Evolutionary conservation across 2,888 invertebrate genomes (phyloP), one percentile per base, ranked within the genome.

Genomic region (Galerucella calmariensis): DNA sequence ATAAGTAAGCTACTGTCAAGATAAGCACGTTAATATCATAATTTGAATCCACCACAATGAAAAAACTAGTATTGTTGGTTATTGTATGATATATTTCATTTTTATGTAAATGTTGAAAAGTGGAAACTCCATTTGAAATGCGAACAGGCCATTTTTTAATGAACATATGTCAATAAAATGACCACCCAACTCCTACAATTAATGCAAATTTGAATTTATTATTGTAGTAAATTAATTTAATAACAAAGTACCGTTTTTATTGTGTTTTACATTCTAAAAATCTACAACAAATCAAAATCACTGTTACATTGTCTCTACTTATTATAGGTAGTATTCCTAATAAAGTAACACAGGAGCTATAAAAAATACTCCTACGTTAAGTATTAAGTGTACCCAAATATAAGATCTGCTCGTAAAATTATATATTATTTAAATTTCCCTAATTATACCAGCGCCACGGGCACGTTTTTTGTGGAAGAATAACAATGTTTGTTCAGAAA

Each of bases 161-260:
- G 27, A 27, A 27, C 27, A 27, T 27, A 27, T 27, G 4, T 4
- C 27, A 27, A 27, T 27, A 27, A 27, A 27, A 27, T 27, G 27
- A 27, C 35, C 35, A 35, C 35, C 27, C 27, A 27, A 46, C 11
- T 46, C 46, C 46, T 46, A 46, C 11, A 46, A 46, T 12, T 46
- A 12, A 46, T 46, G 10, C 4, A 11, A 46, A 46, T 46, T 46
- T 12, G 12, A 46, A 46, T 46, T 46, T 12, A 46, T 46, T 46
- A 12, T 46, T 12, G 10, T 35, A 35, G 35, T 35, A 35, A 35
- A 3, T 6, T 35, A 35, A 0, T 35, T 35, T 5, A 35, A 35
- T 51, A 51, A 14, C n/a, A 51, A 51, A n/a, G 51, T 56, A 20
- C 56, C 56, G 56, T n/a, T 56, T 56, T 56, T 16, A 56, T 56